A percentile compares a stretch with the other conserved stretches of the same genome.
These are phyloP conservation scores for Calyptommatus sinebrachiatus DNA, from an alignment of 2,113 vertebrate species.

Conservation along the genomic window DNA sequence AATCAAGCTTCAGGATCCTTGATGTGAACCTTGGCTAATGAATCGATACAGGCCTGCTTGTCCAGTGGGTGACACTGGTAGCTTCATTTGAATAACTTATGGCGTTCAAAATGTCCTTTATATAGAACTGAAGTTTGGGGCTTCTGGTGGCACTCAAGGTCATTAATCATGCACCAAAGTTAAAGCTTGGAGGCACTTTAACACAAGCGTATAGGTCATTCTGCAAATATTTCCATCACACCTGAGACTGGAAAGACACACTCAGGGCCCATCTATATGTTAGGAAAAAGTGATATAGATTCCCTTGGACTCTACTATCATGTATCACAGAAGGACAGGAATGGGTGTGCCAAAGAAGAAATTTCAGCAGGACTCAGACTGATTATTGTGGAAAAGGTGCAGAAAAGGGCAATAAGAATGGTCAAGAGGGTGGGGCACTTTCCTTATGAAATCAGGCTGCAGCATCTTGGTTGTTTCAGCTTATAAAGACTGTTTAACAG, in stretches of 20 bases:
- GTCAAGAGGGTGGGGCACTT: too few relatives aligned
- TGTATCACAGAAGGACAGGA: too few relatives aligned
- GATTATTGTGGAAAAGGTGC: too few relatives aligned
- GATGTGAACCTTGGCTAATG: slow-evolving; percentile 55
- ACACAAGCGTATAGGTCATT: background rate
- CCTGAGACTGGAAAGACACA: background rate
- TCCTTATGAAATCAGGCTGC: too few relatives aligned
- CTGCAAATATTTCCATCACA: background rate
- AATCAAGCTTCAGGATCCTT: slow-evolving; percentile 43
- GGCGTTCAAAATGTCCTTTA: slow-evolving; percentile 56
- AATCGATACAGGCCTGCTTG: slow-evolving; percentile 51
- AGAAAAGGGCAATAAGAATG: too few relatives aligned
- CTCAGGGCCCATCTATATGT: background rate
- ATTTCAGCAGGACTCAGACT: too few relatives aligned
- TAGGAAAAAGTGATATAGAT: too few relatives aligned
- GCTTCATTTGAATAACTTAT: slow-evolving; percentile 59
- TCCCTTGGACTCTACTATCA: background rate
- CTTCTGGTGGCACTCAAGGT: slow-evolving; percentile 35
- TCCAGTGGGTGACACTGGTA: slow-evolving; percentile 55
- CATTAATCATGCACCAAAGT: slow-evolving; percentile 49
- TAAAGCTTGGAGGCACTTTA: slow-evolving; percentile 21
- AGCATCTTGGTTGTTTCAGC: too few relatives aligned
- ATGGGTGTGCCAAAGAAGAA: too few relatives aligned
- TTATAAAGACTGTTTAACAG: too few relatives aligned
- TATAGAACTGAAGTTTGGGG: slow-evolving; percentile 41